phyloP scores from a whole-genome alignment of 2,797 vertebrate genomes.

The Cichlasoma orientale region DNA sequence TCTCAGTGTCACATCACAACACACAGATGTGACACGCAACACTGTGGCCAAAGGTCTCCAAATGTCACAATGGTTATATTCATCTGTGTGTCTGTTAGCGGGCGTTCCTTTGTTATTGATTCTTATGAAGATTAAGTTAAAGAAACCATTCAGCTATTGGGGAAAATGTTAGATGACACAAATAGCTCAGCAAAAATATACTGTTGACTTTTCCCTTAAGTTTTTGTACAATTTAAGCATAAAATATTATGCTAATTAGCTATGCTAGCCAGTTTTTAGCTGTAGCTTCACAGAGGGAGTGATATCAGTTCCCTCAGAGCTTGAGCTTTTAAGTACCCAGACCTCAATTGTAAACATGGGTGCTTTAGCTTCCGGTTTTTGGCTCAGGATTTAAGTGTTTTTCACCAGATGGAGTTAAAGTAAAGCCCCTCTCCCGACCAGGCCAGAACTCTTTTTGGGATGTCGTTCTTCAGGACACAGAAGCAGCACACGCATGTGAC shows the following conservation, averaged over 20 bases:
- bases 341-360: neutral
- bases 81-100: neutral
- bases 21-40: conserved; percentile 36
- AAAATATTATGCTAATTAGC: neutral
- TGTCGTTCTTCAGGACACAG: neutral
- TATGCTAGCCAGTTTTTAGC: neutral
- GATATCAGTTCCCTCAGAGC: neutral
- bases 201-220: neutral
- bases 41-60: conserved; percentile 32
- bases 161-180: neutral
- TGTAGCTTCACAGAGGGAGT: neutral
- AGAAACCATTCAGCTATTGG: neutral
- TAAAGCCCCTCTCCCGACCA: neutral
- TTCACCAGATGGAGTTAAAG: neutral
- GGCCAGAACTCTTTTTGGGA: neutral
- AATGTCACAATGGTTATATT: conserved; percentile 19
- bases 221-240: neutral
- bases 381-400: neutral
- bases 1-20: conserved; percentile 29
- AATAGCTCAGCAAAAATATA: neutral
- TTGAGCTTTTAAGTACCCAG: neutral
- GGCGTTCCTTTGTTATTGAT: neutral
- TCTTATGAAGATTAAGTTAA: neutral
- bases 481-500: neutral
- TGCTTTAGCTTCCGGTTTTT: neutral